Base-by-base conservation (phyloP, 2,888 invertebrate species). In the Coleophora deauratella region DNA sequence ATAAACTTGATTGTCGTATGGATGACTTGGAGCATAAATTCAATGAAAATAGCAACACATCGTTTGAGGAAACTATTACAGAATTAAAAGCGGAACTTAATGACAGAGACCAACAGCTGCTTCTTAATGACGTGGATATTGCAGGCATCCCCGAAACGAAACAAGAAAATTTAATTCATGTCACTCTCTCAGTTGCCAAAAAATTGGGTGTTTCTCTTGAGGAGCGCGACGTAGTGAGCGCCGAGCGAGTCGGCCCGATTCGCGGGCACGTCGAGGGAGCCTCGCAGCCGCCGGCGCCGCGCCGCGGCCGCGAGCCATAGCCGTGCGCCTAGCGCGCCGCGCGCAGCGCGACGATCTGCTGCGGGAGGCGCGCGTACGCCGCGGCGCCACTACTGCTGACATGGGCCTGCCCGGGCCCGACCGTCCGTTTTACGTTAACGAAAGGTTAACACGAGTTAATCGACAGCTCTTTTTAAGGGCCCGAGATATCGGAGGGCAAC, bases 371-470 rank as follows among this genome's bases (percentile, higher is more conserved):
- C 27, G 27, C 8, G 36, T 27, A 11, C 27, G 27, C 9, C 9
- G 36, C 3, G 36, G 36, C 7, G 36, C 27, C 27, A 36, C 28
- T 8, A 51, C 51, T 2, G 38, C 43, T 7, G 49, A 49, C 8
- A 38, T 47, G 9, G 41, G 37, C 0, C 27, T 50, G 9, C 33
- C 44, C 6, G 43, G 46, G 0, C 11, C 40, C 2, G 30, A 42
- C 0, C 39, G 39, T 1, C 39, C 42, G 9, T 38, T 55, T 7
- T 51, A 51, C 30, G 12, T 52, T 1, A 53, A 51, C 30, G 53
- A 54, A 35, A 44, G 49, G n/a, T 38, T 53, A 2, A 53, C 54
- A 1, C 32, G 32, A 7, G 4, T 13, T 3, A 54, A 54, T 28
- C 40, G 54, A 2, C 40, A 42, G 9, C 40, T 57, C 0, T 57